Conservation (phyloP, 2,888 invertebrate species). For the Achlya flavicornis region DNA sequence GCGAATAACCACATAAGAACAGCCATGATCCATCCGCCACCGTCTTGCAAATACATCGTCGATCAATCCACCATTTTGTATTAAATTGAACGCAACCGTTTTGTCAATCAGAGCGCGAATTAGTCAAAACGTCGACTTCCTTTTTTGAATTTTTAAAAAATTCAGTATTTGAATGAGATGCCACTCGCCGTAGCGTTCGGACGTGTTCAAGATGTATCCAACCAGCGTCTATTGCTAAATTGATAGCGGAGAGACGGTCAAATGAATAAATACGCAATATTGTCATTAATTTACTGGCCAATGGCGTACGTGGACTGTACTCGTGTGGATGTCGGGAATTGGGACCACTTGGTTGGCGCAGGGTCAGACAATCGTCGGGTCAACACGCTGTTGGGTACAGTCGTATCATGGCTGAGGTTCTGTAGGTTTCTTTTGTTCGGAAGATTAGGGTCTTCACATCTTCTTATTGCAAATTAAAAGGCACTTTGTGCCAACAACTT, state of each 20-base stretch:
- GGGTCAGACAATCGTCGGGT: constrained; percentile 70
- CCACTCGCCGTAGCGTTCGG: constrained; percentile 28
- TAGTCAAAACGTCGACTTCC: neutral
- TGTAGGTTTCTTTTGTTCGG: constrained; percentile 14
- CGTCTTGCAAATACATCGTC: constrained; percentile 55
- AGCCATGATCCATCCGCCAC: constrained; percentile 53
- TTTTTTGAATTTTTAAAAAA: constrained; percentile 27
- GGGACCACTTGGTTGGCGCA: constrained; percentile 71
- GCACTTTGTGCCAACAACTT: too few species aligned
- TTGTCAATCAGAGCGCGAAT: constrained; percentile 21
- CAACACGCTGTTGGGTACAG: constrained; percentile 55
- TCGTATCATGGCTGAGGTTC: constrained; percentile 26
- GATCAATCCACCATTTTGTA: constrained; percentile 65
- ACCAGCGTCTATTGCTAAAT: constrained; percentile 68
- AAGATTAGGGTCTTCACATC: neutral
- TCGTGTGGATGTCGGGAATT: constrained; percentile 67
- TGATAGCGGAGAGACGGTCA: constrained; percentile 66
- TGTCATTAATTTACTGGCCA: constrained; percentile 75
- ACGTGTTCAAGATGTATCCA: constrained; percentile 30
- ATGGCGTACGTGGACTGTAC: constrained; percentile 55
- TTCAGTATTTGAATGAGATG: constrained; percentile 34
- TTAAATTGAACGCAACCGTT: constrained; percentile 23
- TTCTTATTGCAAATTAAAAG: too few species aligned
- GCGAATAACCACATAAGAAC: constrained; percentile 64
- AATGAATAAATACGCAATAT: constrained; percentile 74